Base-by-base conservation (phyloP, 2,797 vertebrate species). In the Antrozous pallidus region DNA sequence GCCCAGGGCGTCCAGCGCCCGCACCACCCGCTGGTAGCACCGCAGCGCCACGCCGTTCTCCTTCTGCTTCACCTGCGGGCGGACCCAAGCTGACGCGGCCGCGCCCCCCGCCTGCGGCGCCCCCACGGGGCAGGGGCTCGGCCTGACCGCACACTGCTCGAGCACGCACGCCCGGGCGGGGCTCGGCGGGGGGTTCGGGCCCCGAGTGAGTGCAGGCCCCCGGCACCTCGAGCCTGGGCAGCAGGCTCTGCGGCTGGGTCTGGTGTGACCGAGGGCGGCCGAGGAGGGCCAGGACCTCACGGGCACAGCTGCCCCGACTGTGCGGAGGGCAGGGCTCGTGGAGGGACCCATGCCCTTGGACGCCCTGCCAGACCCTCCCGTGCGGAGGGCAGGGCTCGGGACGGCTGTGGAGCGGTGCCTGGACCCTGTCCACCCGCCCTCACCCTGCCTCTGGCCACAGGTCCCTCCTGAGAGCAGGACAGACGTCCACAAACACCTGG, bases 31-130 rank as follows among this genome's bases (percentile, higher is more conserved):
- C 97, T 98, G 99, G 97, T 99, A 99, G 97, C 98, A 99, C 97
- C 98, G 99, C n/a, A 99, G 98, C 0, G 99, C 99, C 3, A 98
- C 69, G 96, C 99, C 99, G 1, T 99, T 99, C 97, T 99, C 99
- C 78, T 97, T 98, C 98, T 99, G 99, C 95, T 99, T 99, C 96
- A 99, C 99, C 99, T 99, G 97, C 0, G 86, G 77, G 96, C n/a
- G 0, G 16, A 42, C 5, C 95, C 73, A 92, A 40, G 97, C 17
- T 18, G 87, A 83, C 38, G 85, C 0, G 0, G 36, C 33, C 36
- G 17, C 2, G 18, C 49, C n/a, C 12, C 38, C 61, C 7, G 36
- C 3, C 1, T 10, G 28, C 2, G 16, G 7, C 18, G 5, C 4
- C 20, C 5, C 42, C 2, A 0, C 2, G 36, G 56, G 58, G 12